Percentiles rank a stretch among this genome's conserved stretches.
Evolutionary conservation across 1,140 invertebrate species (phyloP).

Genomic region (Coptotermes formosanus): DNA sequence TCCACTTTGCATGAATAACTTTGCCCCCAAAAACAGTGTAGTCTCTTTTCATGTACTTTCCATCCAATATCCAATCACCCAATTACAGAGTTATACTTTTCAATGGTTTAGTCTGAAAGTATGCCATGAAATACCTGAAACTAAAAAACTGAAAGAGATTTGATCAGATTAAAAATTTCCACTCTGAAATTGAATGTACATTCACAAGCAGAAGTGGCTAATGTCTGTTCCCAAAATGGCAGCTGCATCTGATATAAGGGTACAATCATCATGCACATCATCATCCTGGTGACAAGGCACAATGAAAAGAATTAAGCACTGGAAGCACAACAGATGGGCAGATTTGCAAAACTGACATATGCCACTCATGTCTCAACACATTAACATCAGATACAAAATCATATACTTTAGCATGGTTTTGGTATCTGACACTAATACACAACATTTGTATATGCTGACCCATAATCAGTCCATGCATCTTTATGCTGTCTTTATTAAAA

Average conservation of each 20-base stretch:
- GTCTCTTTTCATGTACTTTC: neutral
- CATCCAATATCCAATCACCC: neutral
- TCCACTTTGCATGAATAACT: neutral
- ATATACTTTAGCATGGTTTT: neutral
- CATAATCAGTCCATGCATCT: neutral
- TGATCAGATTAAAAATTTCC: constrained; percentile 3
- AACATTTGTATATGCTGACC: neutral
- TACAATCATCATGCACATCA: neutral
- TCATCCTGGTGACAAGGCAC: neutral
- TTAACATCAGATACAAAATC: neutral
- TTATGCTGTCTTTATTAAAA: neutral
- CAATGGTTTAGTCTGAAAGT: neutral
- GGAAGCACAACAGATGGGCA: neutral
- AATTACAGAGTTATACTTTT: neutral
- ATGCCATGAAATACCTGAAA: constrained; percentile 27
- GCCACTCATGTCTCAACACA: neutral
- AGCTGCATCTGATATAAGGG: neutral
- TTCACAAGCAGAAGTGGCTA: constrained; percentile 4
- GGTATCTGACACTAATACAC: neutral
- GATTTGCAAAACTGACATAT: neutral
- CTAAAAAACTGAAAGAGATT: constrained; percentile 29
- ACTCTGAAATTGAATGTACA: neutral
- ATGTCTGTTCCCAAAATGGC: neutral
- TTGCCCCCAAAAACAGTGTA: constrained; percentile 3
- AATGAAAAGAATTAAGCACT: neutral